Base-by-base conservation (phyloP, 53 echinoderm and acorn worm genomes). In the Crossaster papposus region DNA sequence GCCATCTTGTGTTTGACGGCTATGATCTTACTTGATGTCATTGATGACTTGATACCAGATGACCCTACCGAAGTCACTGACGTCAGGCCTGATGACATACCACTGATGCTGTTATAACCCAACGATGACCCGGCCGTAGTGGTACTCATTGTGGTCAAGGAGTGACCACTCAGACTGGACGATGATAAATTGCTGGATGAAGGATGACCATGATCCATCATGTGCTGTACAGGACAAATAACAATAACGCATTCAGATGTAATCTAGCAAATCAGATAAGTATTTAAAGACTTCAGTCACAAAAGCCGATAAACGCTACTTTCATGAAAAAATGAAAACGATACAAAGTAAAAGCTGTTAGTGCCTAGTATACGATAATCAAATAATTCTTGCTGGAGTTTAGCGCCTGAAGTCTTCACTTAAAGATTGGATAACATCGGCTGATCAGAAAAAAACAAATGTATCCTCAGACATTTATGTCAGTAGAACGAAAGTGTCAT, bases 401-500 rank as follows among this genome's bases (percentile, higher is more conserved):
- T n/a, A n/a, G n/a, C n/a, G n/a, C n/a, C n/a, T n/a, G n/a, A n/a
- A n/a, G n/a, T n/a, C n/a, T n/a, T n/a, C n/a, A n/a, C n/a, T n/a
- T n/a, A n/a, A n/a, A n/a, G n/a, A 14, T 74, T 11, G 34, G 0
- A 36, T 5, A 10, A 17, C 7, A 55, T 29, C 77, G 85, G 85
- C 85, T 79, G 79, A 84, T 85, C 91, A 84, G 84, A 91, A 77
- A 36, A 54, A 30, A 44, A 24, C 18, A 18, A 52, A 23, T 23
- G 65, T 77, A 22, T 91, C 84, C 70, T 91, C 85, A 91, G 83
- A 86, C 70, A 20, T 29, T n/a, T 33, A 51, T 18, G 70, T 91
- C 91, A 89, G 91, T 83, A 94, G 94, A 94, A 94, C 94, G 89
- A 94, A 94, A 91, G 91, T 91, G 37, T 68, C 54, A 6, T 44